Base-by-base conservation (phyloP, 2,888 invertebrate species). In the Ashinkailepas kermadecensis region DNA sequence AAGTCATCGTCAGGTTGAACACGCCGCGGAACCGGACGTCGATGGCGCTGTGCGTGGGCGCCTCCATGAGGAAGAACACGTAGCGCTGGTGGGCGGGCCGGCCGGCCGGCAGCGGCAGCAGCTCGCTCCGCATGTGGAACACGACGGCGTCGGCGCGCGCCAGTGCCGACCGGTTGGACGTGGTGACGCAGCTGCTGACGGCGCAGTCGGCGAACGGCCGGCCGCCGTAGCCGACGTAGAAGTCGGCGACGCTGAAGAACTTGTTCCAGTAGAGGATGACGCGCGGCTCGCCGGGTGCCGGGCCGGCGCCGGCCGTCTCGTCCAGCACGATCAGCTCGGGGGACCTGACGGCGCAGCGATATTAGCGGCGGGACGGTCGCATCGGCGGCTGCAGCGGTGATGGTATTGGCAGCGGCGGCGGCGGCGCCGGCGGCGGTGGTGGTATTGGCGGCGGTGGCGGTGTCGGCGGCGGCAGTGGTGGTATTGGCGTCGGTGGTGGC, bases 21-120 rank as follows among this genome's bases (percentile, higher is more conserved):
- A 80, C 74, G 25, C 23, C 81, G 81, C 13, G 58, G 74, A 4
- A 25, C 59, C 25, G 80, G 64, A 54, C 2, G 80, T 58, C 25
- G 78, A 74, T 0, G 9, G 3, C 54, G 56, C 10, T n/a, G 78
- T 81, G 67, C 84, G 82, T 13, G 84, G 39, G 83, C 21, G 85
- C 84, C 8, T 85, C 82, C 79, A 84, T 84, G 1, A 83, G 74
- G 80, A 83, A 83, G 62, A 84, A 84, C 13, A 84, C 81, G 84
- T 84, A 85, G 21, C 82, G 79, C 78, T 85, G 85, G 21, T 78
- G 39, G 0, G 81, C 82, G 9, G 59, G 56, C 13, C 83, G 83
- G 54, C 62, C 59, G 2, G 39, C 18, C 54, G 85, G 85, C 13
- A 85, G 57, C 8, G 54, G 25, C 82, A 81, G 6, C 79, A 39